Evolutionary conservation across 2,797 vertebrate species (phyloP), one percentile per base, ranked within the genome.

Genomic region (Trachurus trachurus): DNA sequence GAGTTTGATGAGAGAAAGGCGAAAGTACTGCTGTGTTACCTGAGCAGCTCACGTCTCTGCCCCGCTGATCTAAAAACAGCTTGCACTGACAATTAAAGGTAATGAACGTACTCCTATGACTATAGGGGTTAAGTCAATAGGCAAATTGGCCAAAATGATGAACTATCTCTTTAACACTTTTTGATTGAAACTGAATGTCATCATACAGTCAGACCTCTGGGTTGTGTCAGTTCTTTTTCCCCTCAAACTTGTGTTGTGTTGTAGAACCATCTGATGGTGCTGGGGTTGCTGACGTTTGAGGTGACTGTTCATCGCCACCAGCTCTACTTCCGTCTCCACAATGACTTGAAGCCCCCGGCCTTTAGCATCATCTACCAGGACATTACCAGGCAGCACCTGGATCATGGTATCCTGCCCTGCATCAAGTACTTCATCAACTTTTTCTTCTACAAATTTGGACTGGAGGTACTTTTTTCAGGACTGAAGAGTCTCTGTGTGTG

Each of bases 381-480:
- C 13, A 49, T 96, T 83, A 90, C 94, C 0, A 59, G 74, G 49
- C 92, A 93, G 6, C 89, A 95, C 74, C 87, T 95, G 29, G 93
- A 95, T 52, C 82, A 90, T 0, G 91, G 94, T 34, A 19, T 96
- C 5, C 60, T 92, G 65, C 90, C 88, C 29, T 86, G 91, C 62
- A 45, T 94, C 80, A 96, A 94, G 78, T 95, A 95, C 75, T 96
- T 96, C 70, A 68, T 94, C 75, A 96, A 95, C 90, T 95, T 93
- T 47, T 90, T 87, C 71, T 96, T 93, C 92, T 96, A 96, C 78
- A 95, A 94, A 79, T 96, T 95, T 87, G 94, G 96, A 49, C 85
- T 96, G 10, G 95, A 96, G 95, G 95, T 95, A 80, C n/a, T 34
- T 70, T 54, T 73, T 26, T 13, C 37, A 39, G 6, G 5, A 0